phyloP scores from a whole-genome alignment of 2,113 vertebrate genomes.

The Pygoscelis adeliae region DNA sequence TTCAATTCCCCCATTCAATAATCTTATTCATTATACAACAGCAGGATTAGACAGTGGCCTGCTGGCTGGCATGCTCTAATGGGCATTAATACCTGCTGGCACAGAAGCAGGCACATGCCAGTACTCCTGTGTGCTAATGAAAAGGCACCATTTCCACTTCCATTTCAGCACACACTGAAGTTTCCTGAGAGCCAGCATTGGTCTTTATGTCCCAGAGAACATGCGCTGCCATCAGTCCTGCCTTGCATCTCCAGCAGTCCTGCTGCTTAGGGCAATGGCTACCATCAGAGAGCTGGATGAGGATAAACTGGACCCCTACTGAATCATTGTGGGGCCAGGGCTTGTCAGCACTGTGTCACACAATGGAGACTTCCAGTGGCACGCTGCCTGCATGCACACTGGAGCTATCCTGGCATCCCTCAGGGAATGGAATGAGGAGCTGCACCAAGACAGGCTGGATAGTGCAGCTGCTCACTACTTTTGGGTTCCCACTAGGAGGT shows the following conservation, averaged over 20 bases:
- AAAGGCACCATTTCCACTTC: slow-evolving; percentile 44
- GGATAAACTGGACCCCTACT: background rate
- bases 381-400: background rate
- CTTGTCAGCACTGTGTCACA: background rate
- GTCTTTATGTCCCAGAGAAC: background rate
- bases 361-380: background rate
- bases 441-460: background rate
- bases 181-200: slow-evolving; percentile 6
- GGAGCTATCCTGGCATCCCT: background rate
- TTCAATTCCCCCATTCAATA: slow-evolving; percentile 33
- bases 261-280: background rate
- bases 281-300: background rate
- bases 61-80: slow-evolving; percentile 45
- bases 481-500: background rate
- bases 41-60: slow-evolving; percentile 55
- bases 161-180: background rate
- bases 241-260: background rate
- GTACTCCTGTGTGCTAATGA: slow-evolving; percentile 17
- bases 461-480: background rate
- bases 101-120: slow-evolving; percentile 26
- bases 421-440: background rate
- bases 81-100: slow-evolving; percentile 60
- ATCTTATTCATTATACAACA: slow-evolving; percentile 50
- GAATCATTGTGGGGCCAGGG: background rate
- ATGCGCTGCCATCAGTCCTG: background rate